Evolutionary conservation across 2,888 invertebrate species (phyloP), one percentile per base, ranked within the genome.

Genomic region (Arge pagana): DNA sequence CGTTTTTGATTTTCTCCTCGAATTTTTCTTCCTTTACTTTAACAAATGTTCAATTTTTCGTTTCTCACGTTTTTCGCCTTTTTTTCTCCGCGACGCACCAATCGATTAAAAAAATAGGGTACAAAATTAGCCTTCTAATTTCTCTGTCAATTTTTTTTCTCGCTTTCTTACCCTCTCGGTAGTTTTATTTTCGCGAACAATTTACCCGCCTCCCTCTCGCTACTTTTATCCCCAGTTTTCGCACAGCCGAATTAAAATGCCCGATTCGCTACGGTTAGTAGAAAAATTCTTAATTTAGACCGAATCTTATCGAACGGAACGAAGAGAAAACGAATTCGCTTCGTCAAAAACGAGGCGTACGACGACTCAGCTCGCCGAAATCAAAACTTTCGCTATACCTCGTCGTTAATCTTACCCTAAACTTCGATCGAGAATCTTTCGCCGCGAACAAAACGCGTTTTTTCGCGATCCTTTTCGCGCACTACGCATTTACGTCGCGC

Each of bases 171-270:
- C 5, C 39, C 50, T 50, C 26, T 40, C 28, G 19, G 39, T 40
- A 37, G 26, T 54, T 41, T 40, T 52, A 39, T 24, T 19, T 52
- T 13, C 16, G 13, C 23, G 21, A 3, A 3, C n/a, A 26, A 10
- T 10, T 26, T 3, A 3, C n/a, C n/a, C n/a, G 10, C n/a, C n/a
- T n/a, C 28, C 28, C 4, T 26, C 4, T 26, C n/a, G 8, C 13
- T 26, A 26, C 8, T 23, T 30, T 54, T 49, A 53, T 49, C 52
- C 13, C 15, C 39, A 49, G 52, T 58, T 52, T 54, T 50, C 70
- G 72, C 75, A 76, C 76, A 76, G 76, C 76, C 76, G 73, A 76
- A 76, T 75, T 56, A 74, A 76, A 74, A 74, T 75, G 74, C 74
- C 71, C 69, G 56, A 65, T 64, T 62, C 57, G 49, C 23, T 45